Evolutionary conservation across 2,113 vertebrate species (phyloP), one percentile per base, ranked within the genome.

Genomic region (Apus apus): DNA sequence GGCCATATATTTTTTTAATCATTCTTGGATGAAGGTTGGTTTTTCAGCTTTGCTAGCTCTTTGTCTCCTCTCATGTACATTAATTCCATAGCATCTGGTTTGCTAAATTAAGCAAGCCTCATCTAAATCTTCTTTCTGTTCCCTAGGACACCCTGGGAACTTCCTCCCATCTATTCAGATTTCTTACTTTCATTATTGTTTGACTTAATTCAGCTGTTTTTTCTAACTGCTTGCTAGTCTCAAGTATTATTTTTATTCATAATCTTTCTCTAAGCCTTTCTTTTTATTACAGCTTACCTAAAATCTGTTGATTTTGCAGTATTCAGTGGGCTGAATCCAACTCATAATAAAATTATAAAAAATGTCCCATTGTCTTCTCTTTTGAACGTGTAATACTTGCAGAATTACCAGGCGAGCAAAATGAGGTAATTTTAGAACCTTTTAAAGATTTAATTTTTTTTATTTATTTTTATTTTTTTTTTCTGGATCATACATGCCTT

Each of bases 11-110:
- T 61, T 36, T 26, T 79, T 58, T 53, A 1, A 54, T 90, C 15
- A 62, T 87, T 64, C 22, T 70, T 93, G 43, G 19, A 66, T 73
- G 50, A 85, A 76, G 30, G 27, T 54, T 34, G 5, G 1, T 34
- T 81, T 93, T 75, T 90, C 80, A 84, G 32, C 51, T 77, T 80
- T 84, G n/a, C 30, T 70, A 83, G 40, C 34, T 89, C 45, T 94
- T 93, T 46, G 15, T 74, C 79, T 90, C 86, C 68, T 90, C 48
- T 57, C 36, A 34, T 36, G 29, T 53, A 40, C 71, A 40, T 26
- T 87, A 2, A 0, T 92, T 93, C 93, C 60, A 84, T 53, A 68
- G 57, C 45, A 81, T 89, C 73, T 81, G 17, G 27, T 94, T 93
- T 92, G 23, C 75, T 88, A 74, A 74, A 85, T 88, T 76, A 83